Evolutionary conservation across 2,888 invertebrate species (phyloP).

Genomic region (Pinctada fucata): DNA sequence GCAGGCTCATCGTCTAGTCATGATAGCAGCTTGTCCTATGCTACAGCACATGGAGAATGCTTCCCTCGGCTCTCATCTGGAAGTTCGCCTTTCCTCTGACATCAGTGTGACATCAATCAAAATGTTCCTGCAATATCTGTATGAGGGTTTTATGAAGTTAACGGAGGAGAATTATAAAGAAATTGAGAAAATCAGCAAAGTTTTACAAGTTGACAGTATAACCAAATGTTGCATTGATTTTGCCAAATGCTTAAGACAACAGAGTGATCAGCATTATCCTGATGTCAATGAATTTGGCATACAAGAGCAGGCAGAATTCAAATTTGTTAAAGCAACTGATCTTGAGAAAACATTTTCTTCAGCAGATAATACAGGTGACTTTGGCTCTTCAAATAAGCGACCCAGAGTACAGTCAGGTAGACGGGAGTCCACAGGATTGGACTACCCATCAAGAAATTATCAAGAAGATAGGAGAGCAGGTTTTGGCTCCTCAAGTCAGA

Average conservation of each 20-base stretch:
- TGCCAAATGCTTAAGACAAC: constrained; percentile 4
- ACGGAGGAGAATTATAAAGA: constrained; percentile 41
- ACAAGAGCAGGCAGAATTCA: neutral
- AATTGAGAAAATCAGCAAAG: constrained; percentile 36
- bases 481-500: neutral
- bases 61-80: constrained; percentile 28
- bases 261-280: neutral
- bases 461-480: too few relatives aligned
- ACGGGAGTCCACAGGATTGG: neutral
- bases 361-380: neutral
- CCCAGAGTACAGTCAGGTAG: neutral
- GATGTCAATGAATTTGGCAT: neutral
- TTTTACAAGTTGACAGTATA: constrained; percentile 39
- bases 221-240: constrained; percentile 18
- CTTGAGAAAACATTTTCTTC: neutral
- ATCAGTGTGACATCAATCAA: constrained; percentile 32
- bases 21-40: constrained; percentile 46
- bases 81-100: constrained; percentile 38
- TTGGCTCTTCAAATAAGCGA: neutral
- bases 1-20: constrained; percentile 43
- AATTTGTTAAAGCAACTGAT: neutral
- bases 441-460: neutral
- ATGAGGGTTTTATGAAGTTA: constrained; percentile 44
- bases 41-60: constrained; percentile 40
- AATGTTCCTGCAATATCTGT: constrained; percentile 6